Evolutionary conservation across 2,797 vertebrate genomes (phyloP).

Genomic region (Leptoclinus maculatus): DNA sequence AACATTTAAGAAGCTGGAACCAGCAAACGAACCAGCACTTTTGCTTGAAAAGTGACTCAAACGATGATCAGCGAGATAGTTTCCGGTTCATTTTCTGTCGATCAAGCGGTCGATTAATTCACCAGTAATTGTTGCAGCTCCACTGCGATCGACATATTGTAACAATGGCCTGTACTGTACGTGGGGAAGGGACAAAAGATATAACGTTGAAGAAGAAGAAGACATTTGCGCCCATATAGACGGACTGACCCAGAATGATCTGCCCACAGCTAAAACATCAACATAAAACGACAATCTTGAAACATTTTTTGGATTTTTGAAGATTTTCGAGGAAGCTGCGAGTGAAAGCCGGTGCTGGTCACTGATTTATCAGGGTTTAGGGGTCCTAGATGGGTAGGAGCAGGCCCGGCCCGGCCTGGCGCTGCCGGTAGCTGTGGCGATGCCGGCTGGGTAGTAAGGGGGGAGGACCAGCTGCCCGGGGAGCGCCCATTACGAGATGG

Average conservation of each 20-base stretch:
- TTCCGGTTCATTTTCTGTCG: neutral
- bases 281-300: neutral
- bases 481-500: slow-evolving; percentile 90
- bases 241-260: neutral
- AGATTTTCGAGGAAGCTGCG: neutral
- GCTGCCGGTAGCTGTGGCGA: slow-evolving; percentile 57
- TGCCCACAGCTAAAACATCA: neutral
- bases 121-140: neutral
- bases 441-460: slow-evolving; percentile 67
- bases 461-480: slow-evolving; percentile 87
- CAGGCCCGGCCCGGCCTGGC: slow-evolving; percentile 63
- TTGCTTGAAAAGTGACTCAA: neutral
- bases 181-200: neutral
- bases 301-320: neutral
- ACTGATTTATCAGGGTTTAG: slow-evolving; percentile 30
- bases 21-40: neutral
- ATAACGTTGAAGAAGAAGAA: neutral
- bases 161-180: neutral
- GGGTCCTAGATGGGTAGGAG: slow-evolving; percentile 61
- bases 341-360: slow-evolving; percentile 6
- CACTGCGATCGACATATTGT: neutral
- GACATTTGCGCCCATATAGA: neutral
- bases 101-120: neutral
- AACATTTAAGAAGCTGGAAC: neutral
- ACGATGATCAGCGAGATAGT: neutral